phyloP scores from a whole-genome alignment of 2,888 invertebrate genomes.

The Drosophila lacicola region DNA sequence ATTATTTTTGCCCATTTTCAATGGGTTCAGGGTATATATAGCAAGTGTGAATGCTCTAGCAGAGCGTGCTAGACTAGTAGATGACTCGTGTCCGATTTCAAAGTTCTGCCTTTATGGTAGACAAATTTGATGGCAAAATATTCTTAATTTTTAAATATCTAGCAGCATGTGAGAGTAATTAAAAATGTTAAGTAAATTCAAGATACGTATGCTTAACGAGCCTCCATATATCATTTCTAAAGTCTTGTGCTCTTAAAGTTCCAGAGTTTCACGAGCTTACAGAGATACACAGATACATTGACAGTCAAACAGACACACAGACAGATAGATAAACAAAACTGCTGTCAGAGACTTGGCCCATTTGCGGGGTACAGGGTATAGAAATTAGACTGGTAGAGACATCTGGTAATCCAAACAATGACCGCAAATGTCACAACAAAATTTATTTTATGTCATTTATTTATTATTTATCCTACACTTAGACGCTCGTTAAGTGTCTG shows the following conservation, averaged over 20 bases:
- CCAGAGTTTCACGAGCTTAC: background rate
- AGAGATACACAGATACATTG: background rate
- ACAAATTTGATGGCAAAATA: no score
- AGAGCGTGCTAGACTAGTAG: no score
- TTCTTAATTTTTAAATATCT: no score
- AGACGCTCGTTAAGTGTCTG: constrained; percentile 46
- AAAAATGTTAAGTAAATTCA: background rate
- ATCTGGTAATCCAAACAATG: constrained; percentile 27
- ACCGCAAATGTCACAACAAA: constrained; percentile 23
- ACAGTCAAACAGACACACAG: no score
- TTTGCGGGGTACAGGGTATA: background rate
- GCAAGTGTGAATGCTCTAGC: no score
- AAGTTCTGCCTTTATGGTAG: no score
- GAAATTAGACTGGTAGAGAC: constrained; percentile 22
- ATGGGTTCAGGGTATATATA: no score
- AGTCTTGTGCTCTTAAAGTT: background rate
- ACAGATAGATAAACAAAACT: no score
- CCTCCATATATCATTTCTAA: background rate
- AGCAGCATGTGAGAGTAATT: no score
- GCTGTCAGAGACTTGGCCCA: background rate
- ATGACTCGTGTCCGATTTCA: no score
- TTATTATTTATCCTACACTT: constrained; percentile 50
- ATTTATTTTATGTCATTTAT: constrained; percentile 23
- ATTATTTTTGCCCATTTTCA: no score
- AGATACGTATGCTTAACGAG: background rate